Conservation (phyloP, 2,888 invertebrate genomes). For the Latrodectus hesperus region DNA sequence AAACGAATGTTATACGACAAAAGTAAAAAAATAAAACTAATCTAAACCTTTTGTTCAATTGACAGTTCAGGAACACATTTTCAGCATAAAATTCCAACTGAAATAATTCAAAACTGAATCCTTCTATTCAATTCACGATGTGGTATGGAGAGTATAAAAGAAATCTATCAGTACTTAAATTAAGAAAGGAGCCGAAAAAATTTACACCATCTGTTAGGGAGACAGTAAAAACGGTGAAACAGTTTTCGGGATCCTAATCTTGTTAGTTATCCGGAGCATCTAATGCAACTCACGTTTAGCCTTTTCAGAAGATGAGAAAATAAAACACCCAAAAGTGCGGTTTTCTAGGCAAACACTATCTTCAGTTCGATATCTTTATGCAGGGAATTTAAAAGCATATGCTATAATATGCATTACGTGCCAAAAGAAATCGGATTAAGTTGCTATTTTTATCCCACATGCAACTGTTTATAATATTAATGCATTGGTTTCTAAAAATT, state of each 20-base stretch:
- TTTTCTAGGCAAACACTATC: background rate
- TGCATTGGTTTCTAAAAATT: too few relatives aligned
- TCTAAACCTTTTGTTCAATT: too few relatives aligned
- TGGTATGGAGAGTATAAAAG: background rate
- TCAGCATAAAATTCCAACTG: too few relatives aligned
- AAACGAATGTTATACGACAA: too few relatives aligned
- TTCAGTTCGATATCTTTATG: background rate
- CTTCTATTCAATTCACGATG: too few relatives aligned
- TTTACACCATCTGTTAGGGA: background rate
- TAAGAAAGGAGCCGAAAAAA: background rate
- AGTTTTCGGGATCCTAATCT: slow-evolving; percentile 28
- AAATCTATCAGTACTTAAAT: slow-evolving; percentile 2
- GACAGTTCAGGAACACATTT: too few relatives aligned
- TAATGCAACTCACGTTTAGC: slow-evolving; percentile 40
- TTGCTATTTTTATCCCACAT: too few relatives aligned
- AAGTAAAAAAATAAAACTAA: too few relatives aligned
- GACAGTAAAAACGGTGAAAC: slow-evolving; percentile 1
- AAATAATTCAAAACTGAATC: too few relatives aligned
- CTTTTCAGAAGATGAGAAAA: background rate
- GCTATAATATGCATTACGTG: background rate
- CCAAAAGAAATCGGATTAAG: background rate
- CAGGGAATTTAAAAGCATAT: background rate
- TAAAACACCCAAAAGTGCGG: background rate
- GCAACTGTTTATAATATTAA: too few relatives aligned
- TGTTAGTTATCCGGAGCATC: slow-evolving; percentile 12